Base-by-base conservation (phyloP, 1,140 invertebrate genomes). In the Calycopis cecrops region DNA sequence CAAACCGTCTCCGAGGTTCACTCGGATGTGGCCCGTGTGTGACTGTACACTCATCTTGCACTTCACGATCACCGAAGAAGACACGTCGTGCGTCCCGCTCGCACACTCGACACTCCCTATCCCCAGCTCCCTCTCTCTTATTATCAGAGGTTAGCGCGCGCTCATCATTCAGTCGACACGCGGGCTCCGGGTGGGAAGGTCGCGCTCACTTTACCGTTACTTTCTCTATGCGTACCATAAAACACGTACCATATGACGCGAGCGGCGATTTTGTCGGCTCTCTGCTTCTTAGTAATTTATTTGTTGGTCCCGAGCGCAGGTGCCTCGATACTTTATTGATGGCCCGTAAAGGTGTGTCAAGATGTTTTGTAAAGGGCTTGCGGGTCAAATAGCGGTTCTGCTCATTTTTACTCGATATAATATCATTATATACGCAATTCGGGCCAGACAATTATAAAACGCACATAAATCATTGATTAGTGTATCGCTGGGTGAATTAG, bases 31-130 rank as follows among this genome's bases (percentile, higher is more conserved):
- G 83, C 71, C 73, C 73, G 83, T 83, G 72, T 84, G 83, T 84
- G 80, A 86, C 83, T 84, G 80, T 83, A 82, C 73, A 81, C 76
- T 77, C 82, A 84, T 86, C 83, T 83, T 76, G 78, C 73, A 79
- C 78, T 80, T 83, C 79, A 76, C 79, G 78, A 84, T 81, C 77
- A 82, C 81, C 79, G 79, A 84, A 84, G 83, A 86, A 82, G 83
- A 84, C 71, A 84, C 83, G 54, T 73, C 63, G 44, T 11, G 52
- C 55, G 56, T 83, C 83, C 60, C 67, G 35, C 62, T 86, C 75
- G 52, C 67, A 40, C 76, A n/a, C 47, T 35, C n/a, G 14, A n/a
- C 44, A 9, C 35, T 34, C 37, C 21, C 40, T 79, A 71, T 71
- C 17, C 42, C 67, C 59, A 60, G 83, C 78, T 62, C 80, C 57